A percentile compares a stretch with the other conserved stretches of the same genome.
phyloP scores from a whole-genome alignment of 1,140 invertebrate genomes.

The Drosophila elegans region DNA sequence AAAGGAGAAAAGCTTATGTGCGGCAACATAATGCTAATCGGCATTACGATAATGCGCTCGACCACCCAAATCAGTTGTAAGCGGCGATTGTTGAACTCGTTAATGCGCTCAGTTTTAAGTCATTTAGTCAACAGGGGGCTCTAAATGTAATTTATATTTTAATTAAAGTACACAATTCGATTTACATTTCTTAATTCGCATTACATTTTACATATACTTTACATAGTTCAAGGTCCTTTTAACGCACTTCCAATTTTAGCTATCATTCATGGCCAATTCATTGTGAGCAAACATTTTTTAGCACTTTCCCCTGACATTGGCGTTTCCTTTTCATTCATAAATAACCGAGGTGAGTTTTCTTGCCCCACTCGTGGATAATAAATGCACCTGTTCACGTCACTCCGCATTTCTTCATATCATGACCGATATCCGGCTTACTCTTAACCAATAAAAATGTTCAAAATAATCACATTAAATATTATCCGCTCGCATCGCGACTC shows the following conservation, averaged over 20 bases:
- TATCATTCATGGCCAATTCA: conserved; percentile 32
- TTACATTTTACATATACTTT: not conserved
- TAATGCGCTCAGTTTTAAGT: not conserved
- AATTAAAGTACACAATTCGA: too few relatives aligned
- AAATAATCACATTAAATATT: conserved; percentile 81
- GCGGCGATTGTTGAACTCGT: conserved; percentile 17
- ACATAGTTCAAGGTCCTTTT: conserved; percentile 22
- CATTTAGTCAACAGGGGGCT: too few relatives aligned
- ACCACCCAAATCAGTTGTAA: conserved; percentile 37
- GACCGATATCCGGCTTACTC: conserved; percentile 55
- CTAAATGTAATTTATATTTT: too few relatives aligned
- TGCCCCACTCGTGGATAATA: conserved; percentile 26
- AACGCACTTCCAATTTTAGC: conserved; percentile 13
- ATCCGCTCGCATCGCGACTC: conserved; percentile 25
- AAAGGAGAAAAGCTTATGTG: conserved; percentile 30
- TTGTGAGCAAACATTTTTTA: conserved; percentile 40
- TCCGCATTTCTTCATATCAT: conserved; percentile 42
- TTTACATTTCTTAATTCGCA: too few relatives aligned
- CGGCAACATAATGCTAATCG: conserved; percentile 52
- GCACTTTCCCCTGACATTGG: conserved; percentile 49
- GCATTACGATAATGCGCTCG: conserved; percentile 27
- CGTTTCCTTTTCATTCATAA: conserved; percentile 26
- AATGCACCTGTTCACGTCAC: conserved; percentile 49
- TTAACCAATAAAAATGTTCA: conserved; percentile 63
- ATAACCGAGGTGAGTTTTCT: conserved; percentile 16